phyloP scores from a whole-genome alignment of 92 coral and sea anemone genomes.

The Parazoanthus atlanticus region DNA sequence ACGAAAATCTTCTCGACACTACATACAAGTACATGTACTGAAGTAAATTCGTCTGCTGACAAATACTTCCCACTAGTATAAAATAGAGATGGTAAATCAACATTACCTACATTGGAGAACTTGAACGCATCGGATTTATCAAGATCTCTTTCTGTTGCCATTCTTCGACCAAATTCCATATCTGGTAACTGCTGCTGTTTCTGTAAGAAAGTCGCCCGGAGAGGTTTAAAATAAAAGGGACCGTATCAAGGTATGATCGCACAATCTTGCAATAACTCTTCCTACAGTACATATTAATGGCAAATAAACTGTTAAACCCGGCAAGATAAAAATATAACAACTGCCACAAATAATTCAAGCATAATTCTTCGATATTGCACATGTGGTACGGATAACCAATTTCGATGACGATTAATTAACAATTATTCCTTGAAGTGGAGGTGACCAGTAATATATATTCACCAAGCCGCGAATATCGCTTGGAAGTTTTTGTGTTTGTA shows the following conservation, averaged over 20 bases:
- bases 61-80: background rate
- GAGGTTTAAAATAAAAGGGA: background rate
- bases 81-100: background rate
- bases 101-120: constrained; percentile 91
- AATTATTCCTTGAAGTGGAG: too few relatives aligned
- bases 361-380: background rate
- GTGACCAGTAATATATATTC: too few relatives aligned
- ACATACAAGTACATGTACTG: background rate
- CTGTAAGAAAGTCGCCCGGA: constrained; percentile 27
- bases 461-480: too few relatives aligned
- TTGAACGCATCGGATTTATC: constrained; percentile 90
- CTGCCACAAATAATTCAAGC: background rate
- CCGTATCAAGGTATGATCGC: too few relatives aligned
- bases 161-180: constrained; percentile 98
- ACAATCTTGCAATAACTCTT: too few relatives aligned
- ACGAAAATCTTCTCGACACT: too few relatives aligned
- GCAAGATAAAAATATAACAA: too few relatives aligned
- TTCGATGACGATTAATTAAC: too few relatives aligned
- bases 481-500: too few relatives aligned
- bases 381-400: too few relatives aligned
- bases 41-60: background rate
- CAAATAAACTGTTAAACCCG: too few relatives aligned
- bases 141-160: constrained; percentile 94
- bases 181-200: constrained; percentile 94
- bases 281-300: too few relatives aligned